Conservation (phyloP, 2,113 vertebrate species). For the Pelvicachromis taeniatus region DNA sequence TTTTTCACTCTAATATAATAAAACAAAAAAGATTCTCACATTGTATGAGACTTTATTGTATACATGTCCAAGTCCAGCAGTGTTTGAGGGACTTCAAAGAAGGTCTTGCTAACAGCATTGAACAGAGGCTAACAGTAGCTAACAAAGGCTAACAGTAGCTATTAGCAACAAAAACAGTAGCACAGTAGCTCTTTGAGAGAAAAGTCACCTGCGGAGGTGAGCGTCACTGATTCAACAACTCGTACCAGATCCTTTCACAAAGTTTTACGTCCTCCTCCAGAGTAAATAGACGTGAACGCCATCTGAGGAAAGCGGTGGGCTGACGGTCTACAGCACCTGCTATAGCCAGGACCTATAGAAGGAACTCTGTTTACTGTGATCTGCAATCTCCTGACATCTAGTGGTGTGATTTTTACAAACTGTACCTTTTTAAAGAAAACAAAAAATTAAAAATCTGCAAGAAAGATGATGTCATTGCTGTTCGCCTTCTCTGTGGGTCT, state of each 20-base stretch:
- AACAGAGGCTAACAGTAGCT: accelerated
- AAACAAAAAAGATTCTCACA: not conserved
- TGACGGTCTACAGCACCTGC: accelerated
- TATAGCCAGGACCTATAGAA: not conserved
- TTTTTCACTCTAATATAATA: accelerated
- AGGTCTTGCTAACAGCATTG: not conserved
- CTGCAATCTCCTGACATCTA: not conserved
- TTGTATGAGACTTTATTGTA: not conserved
- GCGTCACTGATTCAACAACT: not conserved
- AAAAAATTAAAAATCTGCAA: accelerated
- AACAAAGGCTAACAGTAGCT: not conserved
- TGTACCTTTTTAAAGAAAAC: accelerated
- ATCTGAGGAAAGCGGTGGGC: accelerated
- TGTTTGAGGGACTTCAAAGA: accelerated
- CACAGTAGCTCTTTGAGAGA: not conserved
- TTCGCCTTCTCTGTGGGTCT: not conserved
- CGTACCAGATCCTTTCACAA: not conserved
- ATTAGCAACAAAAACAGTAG: not conserved
- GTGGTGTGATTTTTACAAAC: not conserved
- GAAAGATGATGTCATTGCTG: not conserved
- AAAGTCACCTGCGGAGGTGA: not conserved
- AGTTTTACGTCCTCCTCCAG: not conserved
- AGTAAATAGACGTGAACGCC: accelerated
- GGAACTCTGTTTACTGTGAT: not conserved
- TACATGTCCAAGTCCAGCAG: not conserved